A percentile compares a stretch with the other conserved stretches of the same genome.
These are phyloP conservation scores for Laticauda laticaudata DNA, from an alignment of 2,113 vertebrate genomes.

Conservation along the genomic window DNA sequence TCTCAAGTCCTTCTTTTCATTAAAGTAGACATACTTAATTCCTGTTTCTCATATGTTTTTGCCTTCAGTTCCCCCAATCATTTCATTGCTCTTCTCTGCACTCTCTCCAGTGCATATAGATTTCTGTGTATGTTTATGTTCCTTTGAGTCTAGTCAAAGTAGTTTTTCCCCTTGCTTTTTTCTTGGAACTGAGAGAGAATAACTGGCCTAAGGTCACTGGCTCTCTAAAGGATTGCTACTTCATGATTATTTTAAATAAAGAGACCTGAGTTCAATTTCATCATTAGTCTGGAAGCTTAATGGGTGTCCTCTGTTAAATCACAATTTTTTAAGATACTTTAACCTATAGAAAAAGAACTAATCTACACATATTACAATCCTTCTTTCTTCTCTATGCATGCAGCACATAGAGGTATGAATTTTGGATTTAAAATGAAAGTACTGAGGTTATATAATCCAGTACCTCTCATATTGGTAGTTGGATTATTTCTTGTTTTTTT, in stretches of 20 bases:
- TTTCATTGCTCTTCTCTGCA: not conserved
- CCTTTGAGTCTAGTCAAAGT: not conserved
- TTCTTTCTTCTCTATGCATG: not conserved
- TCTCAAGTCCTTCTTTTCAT: not conserved
- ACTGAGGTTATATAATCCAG: not conserved
- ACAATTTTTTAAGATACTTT: not conserved
- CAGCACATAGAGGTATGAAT: not conserved
- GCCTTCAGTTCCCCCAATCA: not conserved
- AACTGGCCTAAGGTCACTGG: not conserved
- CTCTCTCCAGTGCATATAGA: not conserved
- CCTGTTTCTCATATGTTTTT: not conserved
- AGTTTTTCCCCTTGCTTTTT: not conserved
- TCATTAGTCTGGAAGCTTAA: no score
- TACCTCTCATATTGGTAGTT: not conserved
- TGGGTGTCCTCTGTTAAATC: not conserved
- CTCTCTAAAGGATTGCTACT: not conserved
- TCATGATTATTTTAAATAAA: not conserved
- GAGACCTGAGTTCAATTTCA: not conserved
- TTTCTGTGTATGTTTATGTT: not conserved
- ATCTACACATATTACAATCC: not conserved
- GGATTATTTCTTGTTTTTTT: not conserved
- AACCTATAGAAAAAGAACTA: not conserved
- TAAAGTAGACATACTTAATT: not conserved
- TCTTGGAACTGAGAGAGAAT: not conserved
- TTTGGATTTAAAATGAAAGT: not conserved